These are phyloP conservation scores for Hippocampus abdominalis DNA, from an alignment of 2,113 vertebrate genomes.

Conservation along the genomic window DNA sequence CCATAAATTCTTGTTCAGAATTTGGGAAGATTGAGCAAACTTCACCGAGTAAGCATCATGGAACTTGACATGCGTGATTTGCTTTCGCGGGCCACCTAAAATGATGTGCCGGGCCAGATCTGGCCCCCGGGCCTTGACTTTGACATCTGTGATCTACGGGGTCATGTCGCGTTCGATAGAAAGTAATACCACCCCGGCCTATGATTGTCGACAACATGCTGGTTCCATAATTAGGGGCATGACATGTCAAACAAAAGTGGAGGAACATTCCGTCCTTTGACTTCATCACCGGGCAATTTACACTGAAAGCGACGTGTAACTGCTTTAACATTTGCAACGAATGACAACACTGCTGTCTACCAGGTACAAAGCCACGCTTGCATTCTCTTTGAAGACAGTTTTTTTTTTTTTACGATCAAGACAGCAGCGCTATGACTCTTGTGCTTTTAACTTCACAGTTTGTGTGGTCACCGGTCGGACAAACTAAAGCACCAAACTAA, in stretches of 20 bases:
- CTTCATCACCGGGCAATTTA: not conserved
- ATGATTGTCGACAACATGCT: not conserved
- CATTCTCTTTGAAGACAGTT: not conserved
- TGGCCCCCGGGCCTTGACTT: too few species aligned
- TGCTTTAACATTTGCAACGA: not conserved
- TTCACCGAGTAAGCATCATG: too few species aligned
- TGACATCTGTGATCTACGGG: too few species aligned
- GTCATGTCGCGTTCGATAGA: not conserved
- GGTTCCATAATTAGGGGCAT: not conserved
- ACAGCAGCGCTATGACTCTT: not conserved
- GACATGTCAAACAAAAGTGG: conserved; percentile 2
- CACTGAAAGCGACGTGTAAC: not conserved
- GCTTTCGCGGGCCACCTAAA: too few species aligned
- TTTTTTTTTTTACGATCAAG: not conserved
- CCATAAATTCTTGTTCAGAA: too few species aligned
- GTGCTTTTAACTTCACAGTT: not conserved
- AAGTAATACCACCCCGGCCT: not conserved
- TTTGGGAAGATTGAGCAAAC: too few species aligned
- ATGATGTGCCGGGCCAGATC: too few species aligned
- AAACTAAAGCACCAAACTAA: not conserved
- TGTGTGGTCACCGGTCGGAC: not conserved
- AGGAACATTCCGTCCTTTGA: not conserved
- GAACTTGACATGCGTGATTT: too few species aligned
- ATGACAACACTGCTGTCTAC: not conserved
- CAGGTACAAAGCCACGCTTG: not conserved